phyloP scores from a whole-genome alignment of 64 coral and sea anemone genomes.

The Montipora capricornis region DNA sequence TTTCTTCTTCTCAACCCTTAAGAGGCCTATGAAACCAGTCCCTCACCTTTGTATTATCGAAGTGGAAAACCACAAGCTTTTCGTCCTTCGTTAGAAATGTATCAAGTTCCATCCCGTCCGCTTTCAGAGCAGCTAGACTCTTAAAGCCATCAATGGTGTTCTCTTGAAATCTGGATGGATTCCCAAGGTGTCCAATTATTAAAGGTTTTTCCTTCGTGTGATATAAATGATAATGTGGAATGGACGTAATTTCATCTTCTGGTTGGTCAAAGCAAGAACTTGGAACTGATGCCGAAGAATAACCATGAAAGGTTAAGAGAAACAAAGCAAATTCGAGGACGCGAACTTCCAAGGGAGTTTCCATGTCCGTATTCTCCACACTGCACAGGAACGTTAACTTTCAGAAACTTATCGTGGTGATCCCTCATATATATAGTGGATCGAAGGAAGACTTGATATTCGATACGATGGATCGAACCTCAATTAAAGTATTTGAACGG shows the following conservation, averaged over 20 bases:
- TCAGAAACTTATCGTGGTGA: too few relatives aligned
- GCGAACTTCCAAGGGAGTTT: neutral
- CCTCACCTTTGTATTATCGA: constrained; percentile 86
- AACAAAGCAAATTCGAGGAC: neutral
- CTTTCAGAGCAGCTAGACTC: constrained; percentile 77
- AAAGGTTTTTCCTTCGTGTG: constrained; percentile 73
- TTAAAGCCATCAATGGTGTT: constrained; percentile 91
- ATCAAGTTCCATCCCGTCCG: constrained; percentile 91
- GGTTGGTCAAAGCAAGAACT: neutral
- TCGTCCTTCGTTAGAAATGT: constrained; percentile 91
- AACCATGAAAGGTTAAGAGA: neutral
- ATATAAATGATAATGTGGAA: constrained; percentile 77
- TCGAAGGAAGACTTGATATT: too few relatives aligned
- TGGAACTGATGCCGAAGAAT: neutral
- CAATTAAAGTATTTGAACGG: too few relatives aligned
- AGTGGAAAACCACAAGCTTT: constrained; percentile 84
- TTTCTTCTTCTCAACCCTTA: too few relatives aligned
- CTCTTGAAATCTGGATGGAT: constrained; percentile 86
- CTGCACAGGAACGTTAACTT: too few relatives aligned
- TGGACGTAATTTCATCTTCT: neutral
- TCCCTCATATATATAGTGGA: too few relatives aligned
- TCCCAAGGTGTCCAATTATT: constrained; percentile 92
- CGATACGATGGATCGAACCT: too few relatives aligned
- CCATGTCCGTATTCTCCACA: neutral
- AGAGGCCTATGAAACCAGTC: neutral